Evolutionary conservation across 1,140 invertebrate genomes (phyloP).

Genomic region (Archivesica marissinica): DNA sequence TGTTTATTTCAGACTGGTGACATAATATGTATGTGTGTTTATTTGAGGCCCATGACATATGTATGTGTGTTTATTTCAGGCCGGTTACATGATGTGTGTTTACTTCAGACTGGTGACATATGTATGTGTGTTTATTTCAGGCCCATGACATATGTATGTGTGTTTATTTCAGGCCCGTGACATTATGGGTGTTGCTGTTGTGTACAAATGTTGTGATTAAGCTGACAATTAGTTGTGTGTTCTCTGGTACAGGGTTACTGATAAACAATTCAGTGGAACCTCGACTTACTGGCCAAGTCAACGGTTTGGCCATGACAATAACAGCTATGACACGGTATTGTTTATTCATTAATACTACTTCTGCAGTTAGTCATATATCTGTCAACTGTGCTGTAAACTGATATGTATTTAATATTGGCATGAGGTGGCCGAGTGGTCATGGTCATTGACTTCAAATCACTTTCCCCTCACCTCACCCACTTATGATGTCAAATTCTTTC

Average conservation of each 20-base stretch:
- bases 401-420: no score
- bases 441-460: no score
- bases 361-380: neutral
- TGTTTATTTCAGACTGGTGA: conserved; percentile 15
- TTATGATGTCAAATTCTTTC: no score
- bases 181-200: conserved; percentile 73
- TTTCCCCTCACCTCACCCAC: no score
- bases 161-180: conserved; percentile 64
- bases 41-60: neutral
- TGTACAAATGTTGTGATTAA: conserved; percentile 69
- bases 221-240: conserved; percentile 74
- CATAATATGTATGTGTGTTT: conserved; percentile 8
- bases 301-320: conserved; percentile 80
- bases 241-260: conserved; percentile 76
- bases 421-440: no score
- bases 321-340: conserved; percentile 76
- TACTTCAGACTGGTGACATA: neutral
- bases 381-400: no score
- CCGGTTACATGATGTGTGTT: conserved; percentile 67
- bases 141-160: neutral
- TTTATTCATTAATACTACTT: neutral
- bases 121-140: conserved; percentile 41
- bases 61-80: conserved; percentile 60
- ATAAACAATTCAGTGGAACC: conserved; percentile 79
- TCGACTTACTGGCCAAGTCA: conserved; percentile 73